These are phyloP conservation scores for Tenualosa thibaudeaui DNA, from an alignment of 2,797 vertebrate species.

Conservation along the genomic window DNA sequence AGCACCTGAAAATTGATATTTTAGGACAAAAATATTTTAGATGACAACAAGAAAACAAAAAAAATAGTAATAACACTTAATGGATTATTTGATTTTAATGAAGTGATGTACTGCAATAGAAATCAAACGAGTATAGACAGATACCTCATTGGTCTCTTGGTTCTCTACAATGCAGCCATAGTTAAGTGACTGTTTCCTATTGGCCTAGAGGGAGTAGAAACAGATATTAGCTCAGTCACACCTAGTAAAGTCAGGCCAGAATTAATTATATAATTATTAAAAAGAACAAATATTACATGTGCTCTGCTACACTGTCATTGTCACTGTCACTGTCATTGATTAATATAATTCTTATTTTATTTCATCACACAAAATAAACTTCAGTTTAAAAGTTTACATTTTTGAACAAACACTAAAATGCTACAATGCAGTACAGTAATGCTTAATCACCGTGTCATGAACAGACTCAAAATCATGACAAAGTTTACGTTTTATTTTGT, in stretches of 20 bases:
- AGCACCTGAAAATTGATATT: conserved; percentile 76
- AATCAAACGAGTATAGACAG: background rate
- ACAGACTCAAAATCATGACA: background rate
- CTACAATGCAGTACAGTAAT: too few relatives aligned
- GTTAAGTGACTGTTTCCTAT: conserved; percentile 94
- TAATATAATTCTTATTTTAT: background rate
- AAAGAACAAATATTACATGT: background rate
- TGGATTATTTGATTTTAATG: conserved; percentile 53
- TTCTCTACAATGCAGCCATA: conserved; percentile 97
- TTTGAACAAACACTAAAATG: too few relatives aligned
- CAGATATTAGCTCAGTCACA: background rate
- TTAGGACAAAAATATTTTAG: background rate
- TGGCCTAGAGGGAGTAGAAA: conserved; percentile 77
- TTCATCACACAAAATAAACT: background rate
- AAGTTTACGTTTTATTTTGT: too few relatives aligned
- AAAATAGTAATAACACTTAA: background rate
- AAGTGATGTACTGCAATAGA: background rate
- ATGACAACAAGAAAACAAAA: background rate
- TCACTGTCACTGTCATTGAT: too few relatives aligned
- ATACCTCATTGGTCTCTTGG: conserved; percentile 83
- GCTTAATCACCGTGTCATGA: too few relatives aligned
- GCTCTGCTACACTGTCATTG: background rate
- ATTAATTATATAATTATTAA: background rate
- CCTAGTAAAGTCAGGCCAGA: background rate
- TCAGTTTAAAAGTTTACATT: background rate